Base-by-base conservation (phyloP, 2,113 vertebrate species). In the Lethenteron reissneri region DNA sequence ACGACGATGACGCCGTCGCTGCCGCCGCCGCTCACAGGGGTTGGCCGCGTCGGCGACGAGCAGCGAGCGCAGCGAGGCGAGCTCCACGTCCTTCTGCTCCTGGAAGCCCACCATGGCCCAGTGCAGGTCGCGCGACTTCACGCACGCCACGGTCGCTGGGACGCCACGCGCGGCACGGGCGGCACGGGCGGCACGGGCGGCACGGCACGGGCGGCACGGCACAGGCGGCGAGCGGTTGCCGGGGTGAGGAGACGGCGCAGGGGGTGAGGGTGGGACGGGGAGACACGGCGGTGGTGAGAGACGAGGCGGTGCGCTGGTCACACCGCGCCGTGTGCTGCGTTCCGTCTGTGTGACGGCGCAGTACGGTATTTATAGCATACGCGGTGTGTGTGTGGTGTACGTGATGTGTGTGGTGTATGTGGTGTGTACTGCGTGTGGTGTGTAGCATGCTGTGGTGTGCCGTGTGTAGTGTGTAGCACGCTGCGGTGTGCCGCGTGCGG, bases 151-250 rank as follows among this genome's bases (percentile, higher is more conserved):
- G n/a, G 9, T 2, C n/a, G 64, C 64, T 68, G 41, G 41, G 41
- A 7, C 41, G 41, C 41, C 41, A 41, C 41, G 41, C 6, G 41
- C 6, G 41, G 41, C 41, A 41, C 25, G 25, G 25, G 5, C 25
- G 25, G 25, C 17, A 19, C 17, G 17, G 1, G 25, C 3, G 25
- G 25, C 25, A 41, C 25, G 25, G 41, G 41, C 41, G 41, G 41
- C 1, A 5, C 73, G 69, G 80, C 58, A 79, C 74, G 2, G 69
- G 10, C 4, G 68, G 73, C 1, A 56, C 59, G 56, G 17, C 8
- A 19, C 41, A 58, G 14, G 8, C 58, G 3, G 72, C 13, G 58
- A 72, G 41, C 1, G 57, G 41, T 41, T 5, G 41, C 41, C 41
- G 69, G 13, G 69, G 69, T 13, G 14, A 14, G n/a, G 9, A 15